Percentiles rank a stretch among this genome's conserved stretches.
phyloP scores from a whole-genome alignment of 2,113 vertebrate species.

The Tinamus guttatus region DNA sequence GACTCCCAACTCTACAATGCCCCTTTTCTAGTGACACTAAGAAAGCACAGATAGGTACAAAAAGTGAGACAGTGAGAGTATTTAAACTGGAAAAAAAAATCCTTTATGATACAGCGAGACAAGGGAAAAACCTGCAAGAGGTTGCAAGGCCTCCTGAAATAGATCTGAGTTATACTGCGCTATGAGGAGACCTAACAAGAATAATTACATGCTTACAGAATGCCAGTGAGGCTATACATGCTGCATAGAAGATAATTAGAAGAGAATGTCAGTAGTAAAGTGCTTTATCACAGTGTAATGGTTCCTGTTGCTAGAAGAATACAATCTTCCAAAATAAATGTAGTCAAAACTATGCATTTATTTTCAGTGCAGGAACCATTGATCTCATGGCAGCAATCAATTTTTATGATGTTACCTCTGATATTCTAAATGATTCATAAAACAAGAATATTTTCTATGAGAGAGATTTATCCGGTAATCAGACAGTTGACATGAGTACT shows the following conservation, averaged over 20 bases:
- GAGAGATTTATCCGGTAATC: not conserved
- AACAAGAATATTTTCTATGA: not conserved
- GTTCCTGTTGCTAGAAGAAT: not conserved
- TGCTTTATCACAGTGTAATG: constrained; percentile 18
- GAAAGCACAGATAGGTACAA: not conserved
- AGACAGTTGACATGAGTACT: not conserved
- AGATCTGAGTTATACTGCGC: not conserved
- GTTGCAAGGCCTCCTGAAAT: not conserved
- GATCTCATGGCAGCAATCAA: not conserved
- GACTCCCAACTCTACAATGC: not conserved
- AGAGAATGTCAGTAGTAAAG: constrained; percentile 49
- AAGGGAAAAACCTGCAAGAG: not conserved
- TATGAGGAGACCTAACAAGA: not conserved
- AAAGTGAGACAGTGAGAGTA: not conserved
- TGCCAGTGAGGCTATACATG: not conserved
- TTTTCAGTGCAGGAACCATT: not conserved
- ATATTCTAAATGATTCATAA: constrained; percentile 27
- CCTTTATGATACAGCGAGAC: not conserved
- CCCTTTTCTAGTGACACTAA: not conserved
- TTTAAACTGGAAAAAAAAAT: not conserved
- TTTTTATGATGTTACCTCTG: not conserved
- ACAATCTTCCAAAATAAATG: constrained; percentile 4
- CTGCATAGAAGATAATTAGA: constrained; percentile 54
- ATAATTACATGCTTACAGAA: not conserved
- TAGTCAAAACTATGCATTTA: not conserved